Evolutionary conservation across 2,888 invertebrate species (phyloP).

Genomic region (Masnerella sp.): DNA sequence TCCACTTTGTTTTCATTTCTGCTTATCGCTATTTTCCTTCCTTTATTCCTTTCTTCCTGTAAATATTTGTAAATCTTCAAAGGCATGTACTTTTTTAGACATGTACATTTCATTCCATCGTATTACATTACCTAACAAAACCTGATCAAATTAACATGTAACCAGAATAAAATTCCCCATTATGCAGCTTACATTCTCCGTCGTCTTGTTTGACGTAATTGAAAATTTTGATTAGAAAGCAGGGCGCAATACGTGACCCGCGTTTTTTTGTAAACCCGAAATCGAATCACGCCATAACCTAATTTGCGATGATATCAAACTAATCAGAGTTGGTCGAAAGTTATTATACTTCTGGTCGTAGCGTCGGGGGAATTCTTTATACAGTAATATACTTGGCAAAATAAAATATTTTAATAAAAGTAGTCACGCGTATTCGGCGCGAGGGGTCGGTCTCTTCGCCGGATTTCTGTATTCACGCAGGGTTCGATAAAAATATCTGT

Average conservation of each 20-base stretch:
- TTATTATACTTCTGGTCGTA: slow-evolving; percentile 44
- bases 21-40: too few species aligned
- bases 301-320: slow-evolving; percentile 56
- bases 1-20: too few species aligned
- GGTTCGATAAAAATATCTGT: slow-evolving; percentile 29
- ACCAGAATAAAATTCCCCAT: too few species aligned
- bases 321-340: slow-evolving; percentile 49
- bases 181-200: too few species aligned
- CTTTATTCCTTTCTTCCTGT: too few species aligned
- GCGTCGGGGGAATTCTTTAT: slow-evolving; percentile 33
- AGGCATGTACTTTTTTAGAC: too few species aligned
- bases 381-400: slow-evolving; percentile 47
- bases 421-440: slow-evolving; percentile 41
- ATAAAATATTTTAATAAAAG: slow-evolving; percentile 53
- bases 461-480: slow-evolving; percentile 37
- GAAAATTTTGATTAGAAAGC: slow-evolving; percentile 32
- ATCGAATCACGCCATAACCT: slow-evolving; percentile 57
- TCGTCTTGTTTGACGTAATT: too few species aligned
- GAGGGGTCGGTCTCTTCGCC: slow-evolving; percentile 24
- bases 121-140: too few species aligned
- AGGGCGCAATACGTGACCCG: slow-evolving; percentile 38
- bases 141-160: too few species aligned
- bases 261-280: slow-evolving; percentile 32
- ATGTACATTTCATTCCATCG: too few species aligned
- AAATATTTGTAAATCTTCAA: too few species aligned